Evolutionary conservation across 1,140 invertebrate species (phyloP).

Genomic region (Drosophila pseudoobscura): DNA sequence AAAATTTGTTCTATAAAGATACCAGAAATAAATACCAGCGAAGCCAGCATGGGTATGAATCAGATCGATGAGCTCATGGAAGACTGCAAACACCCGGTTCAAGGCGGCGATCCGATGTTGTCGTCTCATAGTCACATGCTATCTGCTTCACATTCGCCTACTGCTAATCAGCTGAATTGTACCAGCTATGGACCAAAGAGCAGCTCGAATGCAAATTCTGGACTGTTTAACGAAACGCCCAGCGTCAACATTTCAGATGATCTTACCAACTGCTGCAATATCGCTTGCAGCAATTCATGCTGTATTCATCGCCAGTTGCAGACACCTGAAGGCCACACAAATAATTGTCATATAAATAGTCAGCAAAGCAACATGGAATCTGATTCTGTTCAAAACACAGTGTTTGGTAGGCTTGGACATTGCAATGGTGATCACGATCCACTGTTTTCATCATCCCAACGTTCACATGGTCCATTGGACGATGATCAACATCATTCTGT

Average conservation of each 20-base stretch:
- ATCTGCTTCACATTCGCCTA: conserved; percentile 85
- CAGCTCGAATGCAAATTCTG: conserved; percentile 10
- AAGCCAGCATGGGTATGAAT: conserved; percentile 86
- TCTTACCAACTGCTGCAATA: conserved; percentile 16
- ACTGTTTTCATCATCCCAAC: conserved; percentile 83
- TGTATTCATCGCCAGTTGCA: conserved; percentile 37
- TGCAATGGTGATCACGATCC: conserved; percentile 56
- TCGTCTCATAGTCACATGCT: conserved; percentile 83
- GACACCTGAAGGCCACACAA: conserved; percentile 15
- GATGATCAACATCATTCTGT: conserved; percentile 57
- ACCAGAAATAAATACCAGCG: conserved; percentile 84
- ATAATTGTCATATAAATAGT: conserved; percentile 8
- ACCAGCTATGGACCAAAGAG: conserved; percentile 25
- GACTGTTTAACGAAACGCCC: conserved; percentile 1
- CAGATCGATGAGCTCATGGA: conserved; percentile 92
- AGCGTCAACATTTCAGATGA: conserved; percentile 6
- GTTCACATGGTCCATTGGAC: conserved; percentile 59
- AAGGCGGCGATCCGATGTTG: conserved; percentile 87
- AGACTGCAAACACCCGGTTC: conserved; percentile 88
- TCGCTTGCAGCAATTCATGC: conserved; percentile 15
- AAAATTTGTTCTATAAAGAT: conserved; percentile 30
- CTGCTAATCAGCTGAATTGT: conserved; percentile 34
- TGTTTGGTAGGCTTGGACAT: conserved; percentile 34
- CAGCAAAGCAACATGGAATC: conserved; percentile 24
- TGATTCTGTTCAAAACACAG: conserved; percentile 19